Evolutionary conservation across 1,140 invertebrate genomes (phyloP).

Genomic region (Idris sp.): DNA sequence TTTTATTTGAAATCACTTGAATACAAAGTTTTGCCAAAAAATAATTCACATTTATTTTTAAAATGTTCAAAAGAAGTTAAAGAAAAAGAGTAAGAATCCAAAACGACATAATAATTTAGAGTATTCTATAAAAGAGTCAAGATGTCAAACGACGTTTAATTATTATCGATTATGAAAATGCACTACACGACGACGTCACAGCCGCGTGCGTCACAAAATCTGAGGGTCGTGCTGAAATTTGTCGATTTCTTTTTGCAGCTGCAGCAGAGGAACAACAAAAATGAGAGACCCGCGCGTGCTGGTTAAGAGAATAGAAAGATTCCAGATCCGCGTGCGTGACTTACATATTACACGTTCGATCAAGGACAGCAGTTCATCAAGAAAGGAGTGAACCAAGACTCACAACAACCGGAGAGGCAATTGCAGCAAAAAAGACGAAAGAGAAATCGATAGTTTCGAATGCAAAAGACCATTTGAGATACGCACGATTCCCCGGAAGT

Average conservation of each 20-base stretch:
- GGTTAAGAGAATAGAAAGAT: slow-evolving; percentile 44
- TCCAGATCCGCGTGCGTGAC: slow-evolving; percentile 59
- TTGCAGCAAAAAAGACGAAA: slow-evolving; percentile 31
- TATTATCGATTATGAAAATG: slow-evolving; percentile 6
- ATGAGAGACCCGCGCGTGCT: slow-evolving; percentile 35
- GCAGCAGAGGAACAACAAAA: slow-evolving; percentile 39
- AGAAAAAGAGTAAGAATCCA: no score
- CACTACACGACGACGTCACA: slow-evolving; percentile 1
- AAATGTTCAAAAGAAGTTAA: no score
- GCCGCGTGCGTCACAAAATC: slow-evolving; percentile 2
- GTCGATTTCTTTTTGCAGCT: slow-evolving; percentile 30
- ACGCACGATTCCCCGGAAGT: slow-evolving; percentile 12
- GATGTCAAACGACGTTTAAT: not conserved
- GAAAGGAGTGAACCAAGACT: slow-evolving; percentile 16
- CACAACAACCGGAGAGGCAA: slow-evolving; percentile 3
- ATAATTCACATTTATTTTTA: no score
- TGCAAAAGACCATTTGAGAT: slow-evolving; percentile 15
- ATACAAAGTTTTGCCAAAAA: no score
- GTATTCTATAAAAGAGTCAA: no score
- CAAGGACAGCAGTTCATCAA: slow-evolving; percentile 67
- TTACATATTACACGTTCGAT: slow-evolving; percentile 66
- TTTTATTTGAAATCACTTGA: no score
- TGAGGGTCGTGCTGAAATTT: slow-evolving; percentile 37
- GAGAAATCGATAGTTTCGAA: slow-evolving; percentile 40
- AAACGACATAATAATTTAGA: no score